Conservation (phyloP, 2,888 invertebrate species). For the Metalampra italica region DNA sequence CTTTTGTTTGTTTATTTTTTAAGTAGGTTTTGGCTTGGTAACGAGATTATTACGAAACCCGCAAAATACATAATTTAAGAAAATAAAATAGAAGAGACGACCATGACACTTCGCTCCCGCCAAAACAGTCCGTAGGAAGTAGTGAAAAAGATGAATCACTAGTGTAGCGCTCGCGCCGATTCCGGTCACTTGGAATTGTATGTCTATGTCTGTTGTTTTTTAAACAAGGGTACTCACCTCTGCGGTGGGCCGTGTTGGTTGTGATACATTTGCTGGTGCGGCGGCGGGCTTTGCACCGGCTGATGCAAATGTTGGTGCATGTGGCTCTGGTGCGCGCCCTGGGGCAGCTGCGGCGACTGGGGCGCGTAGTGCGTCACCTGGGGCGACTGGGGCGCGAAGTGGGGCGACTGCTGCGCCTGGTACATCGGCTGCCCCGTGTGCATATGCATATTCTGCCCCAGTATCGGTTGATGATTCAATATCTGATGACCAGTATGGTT, state of each 20-base stretch:
- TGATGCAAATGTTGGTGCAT: constrained; percentile 1
- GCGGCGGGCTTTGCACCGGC: constrained; percentile 9
- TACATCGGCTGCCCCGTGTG: constrained; percentile 25
- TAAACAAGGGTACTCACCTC: constrained; percentile 26
- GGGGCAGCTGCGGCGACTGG: constrained; percentile 19
- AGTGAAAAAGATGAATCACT: too few relatives aligned
- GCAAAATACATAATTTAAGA: too few relatives aligned
- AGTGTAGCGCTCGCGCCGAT: too few relatives aligned
- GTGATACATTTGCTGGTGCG: constrained; percentile 39
- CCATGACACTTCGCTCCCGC: too few relatives aligned
- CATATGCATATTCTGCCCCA: constrained; percentile 10
- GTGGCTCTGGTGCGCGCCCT: constrained; percentile 7
- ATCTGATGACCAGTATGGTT: neutral
- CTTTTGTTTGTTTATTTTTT: too few relatives aligned
- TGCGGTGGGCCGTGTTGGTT: constrained; percentile 45
- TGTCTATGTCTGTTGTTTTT: too few relatives aligned
- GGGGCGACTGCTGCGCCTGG: constrained; percentile 46
- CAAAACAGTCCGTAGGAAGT: too few relatives aligned
- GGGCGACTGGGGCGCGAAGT: constrained; percentile 9
- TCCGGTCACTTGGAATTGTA: too few relatives aligned
- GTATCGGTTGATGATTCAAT: constrained; percentile 1
- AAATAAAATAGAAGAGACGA: too few relatives aligned
- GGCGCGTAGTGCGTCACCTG: constrained; percentile 23
- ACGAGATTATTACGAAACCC: too few relatives aligned
- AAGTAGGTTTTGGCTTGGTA: too few relatives aligned